Evolutionary conservation across 2,888 invertebrate genomes (phyloP).

Genomic region (Zygogramma bicolorata): DNA sequence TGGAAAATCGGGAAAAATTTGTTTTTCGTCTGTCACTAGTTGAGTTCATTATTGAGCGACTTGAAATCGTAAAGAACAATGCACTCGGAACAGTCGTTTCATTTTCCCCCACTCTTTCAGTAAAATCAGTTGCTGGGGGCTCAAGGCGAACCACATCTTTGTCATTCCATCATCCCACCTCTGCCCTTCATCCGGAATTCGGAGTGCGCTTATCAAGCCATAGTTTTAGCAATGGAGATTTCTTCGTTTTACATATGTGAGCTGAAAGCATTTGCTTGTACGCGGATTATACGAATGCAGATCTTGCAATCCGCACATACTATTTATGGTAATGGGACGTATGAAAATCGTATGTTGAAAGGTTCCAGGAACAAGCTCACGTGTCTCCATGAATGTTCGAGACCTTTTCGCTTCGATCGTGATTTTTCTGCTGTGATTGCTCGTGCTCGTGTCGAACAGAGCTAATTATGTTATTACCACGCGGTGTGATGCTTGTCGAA

Average conservation of each 20-base stretch:
- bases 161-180: neutral
- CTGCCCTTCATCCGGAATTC: neutral
- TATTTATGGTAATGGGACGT: conserved; percentile 30
- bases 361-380: conserved; percentile 20
- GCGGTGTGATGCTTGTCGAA: conserved; percentile 26
- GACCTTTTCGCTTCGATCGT: neutral
- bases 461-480: conserved; percentile 23
- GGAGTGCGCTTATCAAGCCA: conserved; percentile 25
- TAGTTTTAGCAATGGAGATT: conserved; percentile 47
- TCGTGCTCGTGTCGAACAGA: conserved; percentile 19
- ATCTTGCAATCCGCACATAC: conserved; percentile 22
- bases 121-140: neutral
- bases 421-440: neutral
- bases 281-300: conserved; percentile 34
- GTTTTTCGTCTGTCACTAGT: too few species aligned
- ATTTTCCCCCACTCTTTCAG: neutral
- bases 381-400: conserved; percentile 12
- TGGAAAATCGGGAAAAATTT: too few species aligned
- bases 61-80: too few species aligned
- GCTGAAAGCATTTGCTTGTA: conserved; percentile 46
- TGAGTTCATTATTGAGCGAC: too few species aligned
- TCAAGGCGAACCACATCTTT: neutral
- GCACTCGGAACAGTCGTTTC: too few species aligned
- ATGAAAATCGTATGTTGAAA: conserved; percentile 29
- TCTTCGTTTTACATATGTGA: conserved; percentile 41